Percentiles rank a stretch among this genome's conserved stretches.
Evolutionary conservation across 1,140 invertebrate species (phyloP).

Genomic region (Philopotamus ludificatus): DNA sequence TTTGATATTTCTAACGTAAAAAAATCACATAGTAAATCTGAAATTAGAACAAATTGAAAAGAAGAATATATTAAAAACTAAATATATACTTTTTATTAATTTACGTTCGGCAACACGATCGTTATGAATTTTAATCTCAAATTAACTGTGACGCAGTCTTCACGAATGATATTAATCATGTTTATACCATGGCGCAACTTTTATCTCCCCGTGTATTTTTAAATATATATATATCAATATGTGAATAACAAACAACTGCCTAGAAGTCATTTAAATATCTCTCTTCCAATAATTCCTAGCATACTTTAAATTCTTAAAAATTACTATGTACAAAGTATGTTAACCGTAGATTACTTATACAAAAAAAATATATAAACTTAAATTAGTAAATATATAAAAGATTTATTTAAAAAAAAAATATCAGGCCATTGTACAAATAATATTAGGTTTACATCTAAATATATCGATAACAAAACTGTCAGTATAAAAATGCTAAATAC

Average conservation of each 20-base stretch:
- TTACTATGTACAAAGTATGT: slow-evolving; percentile 26
- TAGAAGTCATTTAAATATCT: not conserved
- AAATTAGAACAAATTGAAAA: not conserved
- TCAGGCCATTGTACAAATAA: not conserved
- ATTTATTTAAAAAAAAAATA: not conserved
- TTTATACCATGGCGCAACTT: slow-evolving; percentile 39
- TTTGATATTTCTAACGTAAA: slow-evolving; percentile 35
- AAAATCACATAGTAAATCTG: slow-evolving; percentile 33
- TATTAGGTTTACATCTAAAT: not conserved
- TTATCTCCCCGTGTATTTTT: not conserved
- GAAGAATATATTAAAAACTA: not conserved
- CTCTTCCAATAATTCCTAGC: too few relatives aligned
- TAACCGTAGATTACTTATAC: slow-evolving; percentile 3
- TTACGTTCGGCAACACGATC: too few relatives aligned
- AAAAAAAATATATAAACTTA: too few relatives aligned
- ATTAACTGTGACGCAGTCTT: slow-evolving; percentile 34
- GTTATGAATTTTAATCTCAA: slow-evolving; percentile 9
- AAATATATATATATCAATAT: not conserved
- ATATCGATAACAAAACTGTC: slow-evolving; percentile 12
- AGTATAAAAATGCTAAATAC: slow-evolving; percentile 57
- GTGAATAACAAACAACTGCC: slow-evolving; percentile 1
- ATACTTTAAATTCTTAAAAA: slow-evolving; percentile 27
- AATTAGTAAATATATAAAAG: too few relatives aligned
- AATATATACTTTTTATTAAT: not conserved
- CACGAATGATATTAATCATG: slow-evolving; percentile 14